These are phyloP conservation scores for human (Homo sapiens) DNA, from an alignment of 2,113 vertebrate species.

Conservation along the genomic window DNA sequence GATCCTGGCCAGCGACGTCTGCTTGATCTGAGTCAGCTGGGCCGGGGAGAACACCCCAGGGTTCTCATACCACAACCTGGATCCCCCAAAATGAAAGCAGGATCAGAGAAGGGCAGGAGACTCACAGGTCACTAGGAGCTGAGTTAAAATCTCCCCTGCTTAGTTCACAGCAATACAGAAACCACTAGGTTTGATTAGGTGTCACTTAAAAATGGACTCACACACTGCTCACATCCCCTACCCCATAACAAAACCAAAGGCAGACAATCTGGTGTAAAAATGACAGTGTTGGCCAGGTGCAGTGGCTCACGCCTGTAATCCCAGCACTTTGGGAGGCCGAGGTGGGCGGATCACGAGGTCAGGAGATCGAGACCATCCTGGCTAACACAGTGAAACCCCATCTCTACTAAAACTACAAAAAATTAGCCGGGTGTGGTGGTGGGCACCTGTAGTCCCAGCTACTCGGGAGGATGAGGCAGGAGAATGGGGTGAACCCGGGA, in stretches of 20 bases:
- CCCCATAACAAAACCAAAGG: not conserved
- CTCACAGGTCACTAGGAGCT: not conserved
- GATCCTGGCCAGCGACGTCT: slow-evolving; percentile 93
- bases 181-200: rapidly evolving
- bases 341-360: too few species aligned
- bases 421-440: too few species aligned
- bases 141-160: rapidly evolving
- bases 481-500: too few species aligned
- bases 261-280: rapidly evolving
- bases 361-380: too few species aligned
- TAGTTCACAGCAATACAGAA: too few species aligned
- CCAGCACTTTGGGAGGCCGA: too few species aligned
- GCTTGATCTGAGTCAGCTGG: slow-evolving; percentile 96
- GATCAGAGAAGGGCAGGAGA: not conserved
- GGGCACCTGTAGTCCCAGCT: too few species aligned
- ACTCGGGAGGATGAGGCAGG: too few species aligned
- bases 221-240: not conserved
- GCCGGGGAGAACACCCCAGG: slow-evolving; percentile 94
- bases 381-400: too few species aligned
- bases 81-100: slow-evolving; percentile 53
- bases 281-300: too few species aligned
- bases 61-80: slow-evolving; percentile 98
- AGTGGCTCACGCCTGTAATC: too few species aligned
- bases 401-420: too few species aligned
- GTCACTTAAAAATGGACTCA: not conserved